phyloP scores from a whole-genome alignment of 2,113 vertebrate species.

The Vicugna pacos region DNA sequence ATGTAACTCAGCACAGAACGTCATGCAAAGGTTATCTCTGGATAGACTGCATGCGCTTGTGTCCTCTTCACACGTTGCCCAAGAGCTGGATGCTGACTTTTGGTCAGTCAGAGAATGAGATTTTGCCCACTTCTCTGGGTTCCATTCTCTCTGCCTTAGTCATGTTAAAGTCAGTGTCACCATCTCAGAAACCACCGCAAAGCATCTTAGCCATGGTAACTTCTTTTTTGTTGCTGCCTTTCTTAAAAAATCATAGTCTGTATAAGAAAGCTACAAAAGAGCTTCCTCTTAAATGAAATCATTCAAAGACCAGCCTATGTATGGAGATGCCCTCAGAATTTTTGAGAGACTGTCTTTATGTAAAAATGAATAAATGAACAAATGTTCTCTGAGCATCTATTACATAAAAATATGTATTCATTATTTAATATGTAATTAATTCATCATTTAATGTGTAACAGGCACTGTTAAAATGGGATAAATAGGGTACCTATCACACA shows the following conservation, averaged over 20 bases:
- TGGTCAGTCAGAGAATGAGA: not conserved
- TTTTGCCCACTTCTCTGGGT: not conserved
- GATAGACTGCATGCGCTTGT: not conserved
- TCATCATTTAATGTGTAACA: not conserved
- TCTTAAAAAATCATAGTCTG: not conserved
- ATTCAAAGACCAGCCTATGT: not conserved
- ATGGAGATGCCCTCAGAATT: not conserved
- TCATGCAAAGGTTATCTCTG: not conserved
- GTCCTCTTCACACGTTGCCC: not conserved
- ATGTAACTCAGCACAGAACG: not conserved
- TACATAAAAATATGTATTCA: conserved; percentile 13
- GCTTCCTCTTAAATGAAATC: not conserved
- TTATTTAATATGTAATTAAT: not conserved
- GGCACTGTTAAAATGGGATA: not conserved
- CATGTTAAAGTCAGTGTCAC: not conserved
- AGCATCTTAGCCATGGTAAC: not conserved
- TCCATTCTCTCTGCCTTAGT: not conserved
- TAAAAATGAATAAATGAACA: conserved; percentile 43
- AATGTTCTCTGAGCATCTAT: conserved; percentile 1
- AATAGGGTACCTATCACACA: not conserved
- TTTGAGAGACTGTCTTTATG: conserved; percentile 39
- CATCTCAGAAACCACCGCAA: not conserved
- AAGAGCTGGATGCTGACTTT: not conserved
- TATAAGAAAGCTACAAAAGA: not conserved
- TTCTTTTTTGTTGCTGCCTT: not conserved